A percentile compares a stretch with the other conserved stretches of the same genome.
Conservation (phyloP, 2,888 invertebrate genomes). For the Orchestes rusci region DNA sequence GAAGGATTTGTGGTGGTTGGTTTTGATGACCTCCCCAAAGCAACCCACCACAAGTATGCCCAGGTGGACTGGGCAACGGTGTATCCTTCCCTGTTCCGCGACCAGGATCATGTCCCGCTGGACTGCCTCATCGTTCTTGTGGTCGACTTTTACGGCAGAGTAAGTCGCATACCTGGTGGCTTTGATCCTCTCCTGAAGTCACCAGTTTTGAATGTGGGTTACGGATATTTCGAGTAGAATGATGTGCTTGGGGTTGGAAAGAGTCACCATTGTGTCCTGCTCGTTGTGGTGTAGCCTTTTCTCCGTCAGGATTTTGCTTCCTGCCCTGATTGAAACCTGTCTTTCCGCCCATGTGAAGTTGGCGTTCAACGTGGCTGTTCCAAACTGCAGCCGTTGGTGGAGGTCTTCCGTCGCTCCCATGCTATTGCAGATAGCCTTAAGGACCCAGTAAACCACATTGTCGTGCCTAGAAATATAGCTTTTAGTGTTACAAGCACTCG, state of each 20-base stretch:
- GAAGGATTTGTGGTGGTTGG: too few relatives aligned
- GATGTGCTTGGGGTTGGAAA: constrained; percentile 11
- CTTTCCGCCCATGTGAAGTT: background rate
- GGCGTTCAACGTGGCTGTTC: constrained; percentile 4
- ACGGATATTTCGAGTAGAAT: constrained; percentile 13
- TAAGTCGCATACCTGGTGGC: constrained; percentile 8
- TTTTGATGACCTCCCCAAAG: constrained; percentile 8
- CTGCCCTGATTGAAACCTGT: constrained; percentile 3
- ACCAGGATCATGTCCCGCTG: constrained; percentile 5
- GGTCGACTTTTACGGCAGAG: constrained; percentile 6
- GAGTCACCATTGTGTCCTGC: constrained; percentile 7
- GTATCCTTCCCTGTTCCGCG: constrained; percentile 8
- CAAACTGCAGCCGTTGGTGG: constrained; percentile 12
- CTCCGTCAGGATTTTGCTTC: constrained; percentile 14
- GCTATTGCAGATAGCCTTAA: constrained; percentile 13
- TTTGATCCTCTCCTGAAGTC: constrained; percentile 14
- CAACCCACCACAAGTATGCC: constrained; percentile 9
- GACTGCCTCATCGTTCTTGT: background rate
- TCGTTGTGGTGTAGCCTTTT: too few relatives aligned
- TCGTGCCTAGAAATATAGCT: constrained; percentile 26
- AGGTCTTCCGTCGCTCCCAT: constrained; percentile 11
- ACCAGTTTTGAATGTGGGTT: constrained; percentile 12
- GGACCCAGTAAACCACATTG: constrained; percentile 24
- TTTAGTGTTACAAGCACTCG: constrained; percentile 16
- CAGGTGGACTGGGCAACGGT: constrained; percentile 8